phyloP scores from a whole-genome alignment of 2,888 invertebrate genomes.

The Diarsia brunnea region DNA sequence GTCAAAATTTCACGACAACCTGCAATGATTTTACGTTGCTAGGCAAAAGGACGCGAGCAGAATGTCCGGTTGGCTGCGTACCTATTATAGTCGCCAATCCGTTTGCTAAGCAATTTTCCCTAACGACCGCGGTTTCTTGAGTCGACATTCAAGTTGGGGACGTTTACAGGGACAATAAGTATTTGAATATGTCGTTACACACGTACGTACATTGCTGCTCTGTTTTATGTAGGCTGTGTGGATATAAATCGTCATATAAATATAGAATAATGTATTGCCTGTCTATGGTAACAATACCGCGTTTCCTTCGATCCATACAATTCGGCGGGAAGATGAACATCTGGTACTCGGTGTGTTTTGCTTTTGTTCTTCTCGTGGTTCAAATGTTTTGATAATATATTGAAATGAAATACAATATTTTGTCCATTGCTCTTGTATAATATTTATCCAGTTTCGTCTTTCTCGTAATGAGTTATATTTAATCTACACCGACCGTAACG shows the following conservation, averaged over 20 bases:
- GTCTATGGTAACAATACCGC: constrained; percentile 50
- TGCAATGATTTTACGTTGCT: constrained; percentile 10
- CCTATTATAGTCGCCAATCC: constrained; percentile 40
- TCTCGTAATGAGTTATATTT: neutral
- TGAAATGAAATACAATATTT: constrained; percentile 27
- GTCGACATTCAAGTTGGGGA: constrained; percentile 35
- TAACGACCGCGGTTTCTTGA: constrained; percentile 51
- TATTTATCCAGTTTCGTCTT: constrained; percentile 7
- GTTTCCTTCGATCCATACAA: constrained; percentile 52
- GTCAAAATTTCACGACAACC: neutral
- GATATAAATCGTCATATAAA: constrained; percentile 39
- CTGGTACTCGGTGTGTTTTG: constrained; percentile 63
- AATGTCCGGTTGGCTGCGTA: constrained; percentile 17
- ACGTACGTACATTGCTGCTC: constrained; percentile 14
- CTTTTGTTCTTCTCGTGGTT: constrained; percentile 48
- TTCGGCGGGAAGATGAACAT: constrained; percentile 61
- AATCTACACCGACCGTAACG: neutral
- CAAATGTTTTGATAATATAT: constrained; percentile 47
- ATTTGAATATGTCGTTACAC: constrained; percentile 35
- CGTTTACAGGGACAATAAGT: constrained; percentile 40
- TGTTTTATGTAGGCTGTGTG: constrained; percentile 31
- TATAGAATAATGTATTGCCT: constrained; percentile 36
- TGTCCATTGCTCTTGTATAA: constrained; percentile 15
- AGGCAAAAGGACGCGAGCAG: neutral
- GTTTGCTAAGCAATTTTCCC: constrained; percentile 51